Evolutionary conservation across 2,888 invertebrate genomes (phyloP).

Genomic region (Vannuccia rotundouncinata): DNA sequence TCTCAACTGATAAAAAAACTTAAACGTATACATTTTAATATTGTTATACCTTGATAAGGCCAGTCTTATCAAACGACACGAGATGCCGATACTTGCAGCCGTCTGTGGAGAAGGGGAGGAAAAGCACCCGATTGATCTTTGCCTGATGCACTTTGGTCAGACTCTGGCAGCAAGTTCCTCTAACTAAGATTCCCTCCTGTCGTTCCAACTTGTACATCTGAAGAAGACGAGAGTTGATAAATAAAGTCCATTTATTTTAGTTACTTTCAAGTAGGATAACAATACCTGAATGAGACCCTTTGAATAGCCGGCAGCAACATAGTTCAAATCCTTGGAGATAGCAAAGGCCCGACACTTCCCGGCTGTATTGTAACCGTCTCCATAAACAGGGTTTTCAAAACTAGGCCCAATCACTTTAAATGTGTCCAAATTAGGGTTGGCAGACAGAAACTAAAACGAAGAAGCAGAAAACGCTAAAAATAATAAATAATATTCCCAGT

Average conservation of each 20-base stretch:
- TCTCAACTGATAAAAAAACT: too few relatives aligned
- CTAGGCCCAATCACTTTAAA: background rate
- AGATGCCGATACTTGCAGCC: background rate
- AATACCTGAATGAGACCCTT: background rate
- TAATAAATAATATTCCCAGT: too few relatives aligned
- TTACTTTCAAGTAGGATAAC: too few relatives aligned
- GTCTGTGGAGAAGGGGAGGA: background rate
- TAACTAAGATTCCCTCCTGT: background rate
- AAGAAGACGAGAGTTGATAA: too few relatives aligned
- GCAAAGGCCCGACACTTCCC: background rate
- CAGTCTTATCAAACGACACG: background rate
- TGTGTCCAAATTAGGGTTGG: background rate
- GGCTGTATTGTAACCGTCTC: background rate
- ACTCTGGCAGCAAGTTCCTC: background rate
- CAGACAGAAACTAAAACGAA: background rate
- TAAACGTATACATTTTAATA: too few relatives aligned
- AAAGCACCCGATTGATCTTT: background rate
- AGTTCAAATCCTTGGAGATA: background rate
- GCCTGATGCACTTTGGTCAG: background rate
- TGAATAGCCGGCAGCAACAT: background rate
- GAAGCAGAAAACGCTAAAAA: too few relatives aligned
- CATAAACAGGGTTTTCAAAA: background rate
- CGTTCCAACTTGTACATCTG: background rate
- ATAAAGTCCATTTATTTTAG: too few relatives aligned
- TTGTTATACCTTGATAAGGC: background rate